phyloP scores from a whole-genome alignment of 1,140 invertebrate species.

The Procambarus clarkii region DNA sequence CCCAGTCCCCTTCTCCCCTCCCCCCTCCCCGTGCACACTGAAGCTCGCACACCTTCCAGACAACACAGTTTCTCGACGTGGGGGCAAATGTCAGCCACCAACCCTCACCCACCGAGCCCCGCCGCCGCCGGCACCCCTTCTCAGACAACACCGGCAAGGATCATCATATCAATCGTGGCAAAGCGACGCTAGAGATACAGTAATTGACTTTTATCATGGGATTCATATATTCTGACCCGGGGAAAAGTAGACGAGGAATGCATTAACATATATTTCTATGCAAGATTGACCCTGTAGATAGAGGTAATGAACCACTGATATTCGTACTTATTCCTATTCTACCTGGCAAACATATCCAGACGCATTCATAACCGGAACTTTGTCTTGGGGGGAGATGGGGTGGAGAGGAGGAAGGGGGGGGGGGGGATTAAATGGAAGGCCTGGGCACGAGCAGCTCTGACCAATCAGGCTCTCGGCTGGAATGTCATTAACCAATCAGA shows the following conservation, averaged over 20 bases:
- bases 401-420: not conserved
- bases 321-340: slow-evolving; percentile 21
- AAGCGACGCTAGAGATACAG: slow-evolving; percentile 10
- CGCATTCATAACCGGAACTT: slow-evolving; percentile 22
- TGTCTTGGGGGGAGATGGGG: not conserved
- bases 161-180: slow-evolving; percentile 4
- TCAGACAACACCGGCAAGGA: not conserved
- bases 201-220: slow-evolving; percentile 22
- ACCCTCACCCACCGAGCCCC: not conserved
- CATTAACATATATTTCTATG: slow-evolving; percentile 49
- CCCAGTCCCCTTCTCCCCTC: no score
- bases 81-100: not conserved
- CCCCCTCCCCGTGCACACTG: no score
- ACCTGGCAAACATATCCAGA: not conserved
- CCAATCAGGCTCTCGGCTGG: slow-evolving; percentile 14
- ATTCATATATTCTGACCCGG: not conserved
- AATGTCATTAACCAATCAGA: slow-evolving; percentile 19
- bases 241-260: slow-evolving; percentile 36
- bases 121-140: no score
- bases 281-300: slow-evolving; percentile 35
- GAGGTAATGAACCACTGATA: slow-evolving; percentile 41
- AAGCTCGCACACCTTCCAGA: no score
- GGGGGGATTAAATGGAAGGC: no score
- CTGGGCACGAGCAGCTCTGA: not conserved
- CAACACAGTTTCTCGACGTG: no score